Evolutionary conservation across 2,888 invertebrate genomes (phyloP).

Genomic region (Drosophila tanythrix): DNA sequence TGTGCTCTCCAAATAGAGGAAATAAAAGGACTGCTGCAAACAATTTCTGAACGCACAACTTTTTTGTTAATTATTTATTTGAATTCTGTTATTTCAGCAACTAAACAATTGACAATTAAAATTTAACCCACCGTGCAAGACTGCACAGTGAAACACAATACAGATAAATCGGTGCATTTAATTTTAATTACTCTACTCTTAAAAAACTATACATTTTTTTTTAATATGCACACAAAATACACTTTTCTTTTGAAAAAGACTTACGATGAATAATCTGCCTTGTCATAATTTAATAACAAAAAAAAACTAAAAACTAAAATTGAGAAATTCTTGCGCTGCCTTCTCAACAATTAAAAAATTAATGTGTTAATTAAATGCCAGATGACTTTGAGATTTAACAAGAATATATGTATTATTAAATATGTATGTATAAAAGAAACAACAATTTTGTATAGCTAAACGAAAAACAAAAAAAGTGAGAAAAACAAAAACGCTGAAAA

Average conservation of each 20-base stretch:
- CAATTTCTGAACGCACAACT: slow-evolving; percentile 45
- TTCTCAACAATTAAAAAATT: slow-evolving; percentile 27
- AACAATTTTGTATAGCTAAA: slow-evolving; percentile 49
- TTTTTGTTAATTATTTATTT: slow-evolving; percentile 9
- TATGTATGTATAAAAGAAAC: slow-evolving; percentile 26
- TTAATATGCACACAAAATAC: slow-evolving; percentile 57
- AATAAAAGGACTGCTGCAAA: slow-evolving; percentile 1
- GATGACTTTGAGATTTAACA: slow-evolving; percentile 38
- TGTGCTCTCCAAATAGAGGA: not conserved
- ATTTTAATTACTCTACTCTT: slow-evolving; percentile 47
- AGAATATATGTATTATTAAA: slow-evolving; percentile 14
- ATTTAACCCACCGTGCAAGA: slow-evolving; percentile 73
- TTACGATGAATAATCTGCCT: slow-evolving; percentile 7
- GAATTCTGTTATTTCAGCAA: slow-evolving; percentile 12
- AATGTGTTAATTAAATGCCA: slow-evolving; percentile 33
- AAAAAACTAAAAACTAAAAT: slow-evolving; percentile 12
- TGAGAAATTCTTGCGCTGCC: slow-evolving; percentile 41
- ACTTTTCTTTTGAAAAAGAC: slow-evolving; percentile 16
- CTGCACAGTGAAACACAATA: slow-evolving; percentile 59
- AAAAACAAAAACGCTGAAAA: slow-evolving; percentile 44
- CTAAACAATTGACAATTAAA: slow-evolving; percentile 34
- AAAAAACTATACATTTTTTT: slow-evolving; percentile 28
- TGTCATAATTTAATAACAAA: slow-evolving; percentile 14
- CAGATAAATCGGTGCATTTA: slow-evolving; percentile 73
- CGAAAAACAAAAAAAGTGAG: not conserved